A percentile compares a stretch with the other conserved stretches of the same genome.
These are phyloP conservation scores for Sinocyclocheilus grahami DNA, from an alignment of 2,113 vertebrate species.

Conservation along the genomic window DNA sequence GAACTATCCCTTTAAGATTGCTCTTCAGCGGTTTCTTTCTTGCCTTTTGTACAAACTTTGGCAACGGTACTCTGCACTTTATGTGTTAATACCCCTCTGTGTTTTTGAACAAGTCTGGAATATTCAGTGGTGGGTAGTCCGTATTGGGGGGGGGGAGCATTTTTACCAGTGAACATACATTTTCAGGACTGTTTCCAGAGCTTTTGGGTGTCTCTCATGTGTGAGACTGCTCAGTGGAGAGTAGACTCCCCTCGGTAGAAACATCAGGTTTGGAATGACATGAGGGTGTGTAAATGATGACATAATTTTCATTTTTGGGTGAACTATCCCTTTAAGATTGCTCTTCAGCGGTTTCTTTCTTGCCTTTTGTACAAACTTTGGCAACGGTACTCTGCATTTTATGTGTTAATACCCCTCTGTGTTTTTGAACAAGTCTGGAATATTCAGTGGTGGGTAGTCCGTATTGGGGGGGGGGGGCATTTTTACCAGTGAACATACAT, in stretches of 20 bases:
- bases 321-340: slow-evolving; percentile 9
- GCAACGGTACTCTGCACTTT: slow-evolving; percentile 30
- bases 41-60: slow-evolving; percentile 42
- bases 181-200: no score
- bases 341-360: slow-evolving; percentile 50
- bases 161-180: no score
- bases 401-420: slow-evolving; percentile 45
- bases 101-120: slow-evolving; percentile 58
- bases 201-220: no score
- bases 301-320: background rate
- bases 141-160: no score
- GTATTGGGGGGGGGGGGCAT: slow-evolving; percentile 65
- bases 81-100: slow-evolving; percentile 45
- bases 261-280: background rate
- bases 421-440: slow-evolving; percentile 58
- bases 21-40: slow-evolving; percentile 50
- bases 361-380: slow-evolving; percentile 42
- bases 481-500: slow-evolving; percentile 79
- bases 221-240: no score
- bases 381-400: slow-evolving; percentile 31
- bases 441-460: slow-evolving; percentile 53
- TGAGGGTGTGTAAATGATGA: background rate
- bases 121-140: slow-evolving; percentile 53
- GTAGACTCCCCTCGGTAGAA: no score
- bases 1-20: slow-evolving; percentile 9